Base-by-base conservation (phyloP, 2,113 vertebrate genomes). In the Pituophis catenifer region DNA sequence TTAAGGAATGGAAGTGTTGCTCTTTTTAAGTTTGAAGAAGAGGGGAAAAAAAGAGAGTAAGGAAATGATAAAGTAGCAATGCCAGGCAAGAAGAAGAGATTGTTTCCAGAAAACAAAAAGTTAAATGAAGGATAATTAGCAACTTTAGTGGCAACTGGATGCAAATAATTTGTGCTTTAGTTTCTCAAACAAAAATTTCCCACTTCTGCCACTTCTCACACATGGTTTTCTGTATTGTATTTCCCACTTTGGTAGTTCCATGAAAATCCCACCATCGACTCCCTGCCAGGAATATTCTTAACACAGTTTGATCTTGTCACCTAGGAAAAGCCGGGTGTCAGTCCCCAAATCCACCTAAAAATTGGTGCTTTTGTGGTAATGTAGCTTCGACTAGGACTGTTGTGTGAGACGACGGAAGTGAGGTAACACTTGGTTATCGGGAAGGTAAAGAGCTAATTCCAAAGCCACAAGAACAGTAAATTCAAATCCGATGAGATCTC, bases 381-480 rank as follows among this genome's bases (percentile, higher is more conserved):
- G 0, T 9, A 81, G 95, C 91, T 92, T 86, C 92, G 70, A 93
- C 97, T 98, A 98, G 86, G 97, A 97, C 96, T 99, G 98, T 97
- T 99, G 98, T 0, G 98, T 98, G 97, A 99, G 98, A 54, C 98
- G 98, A 48, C 98, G 97, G 97, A 99, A 99, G 89, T 99, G 99
- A 90, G 99, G 99, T 98, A 99, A 98, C 94, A 99, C 99, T 96
- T 99, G 98, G 95, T 97, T 98, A 94, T 99, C 99, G 0, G 99
- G 99, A 38, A 99, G 99, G 93, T 99, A 99, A 89, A 99, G 99
- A 21, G 99, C 99, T 95, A 99, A 99, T 97, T 99, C 99, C 98
- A 99, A 97, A 96, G 99, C 99, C 10, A 99, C 99, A 11, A 99
- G 99, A 94, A 99, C 99, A 1, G 99, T 99, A 97, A 99, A 99